Conservation (phyloP, 2,113 vertebrate species). For the Sciurus niger region DNA sequence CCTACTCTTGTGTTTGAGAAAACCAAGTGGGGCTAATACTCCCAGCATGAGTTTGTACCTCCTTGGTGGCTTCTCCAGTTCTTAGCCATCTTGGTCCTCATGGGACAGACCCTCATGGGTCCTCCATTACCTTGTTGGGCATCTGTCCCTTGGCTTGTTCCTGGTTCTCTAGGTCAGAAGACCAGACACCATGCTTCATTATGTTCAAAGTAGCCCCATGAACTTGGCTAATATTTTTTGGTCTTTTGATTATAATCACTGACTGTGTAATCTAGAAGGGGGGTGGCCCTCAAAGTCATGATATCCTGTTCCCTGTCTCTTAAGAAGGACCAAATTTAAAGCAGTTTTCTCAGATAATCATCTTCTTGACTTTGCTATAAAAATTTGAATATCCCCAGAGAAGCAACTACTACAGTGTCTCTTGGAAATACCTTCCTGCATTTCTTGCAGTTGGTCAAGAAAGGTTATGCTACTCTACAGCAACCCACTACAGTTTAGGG, state of each 20-base stretch:
- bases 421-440: neutral
- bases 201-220: neutral
- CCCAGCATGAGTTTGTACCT: neutral
- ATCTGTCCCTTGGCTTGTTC: neutral
- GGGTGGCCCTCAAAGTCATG: neutral
- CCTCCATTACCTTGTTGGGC: neutral
- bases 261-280: neutral
- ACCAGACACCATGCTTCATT: neutral
- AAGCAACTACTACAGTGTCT: neutral
- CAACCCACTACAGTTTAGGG: neutral
- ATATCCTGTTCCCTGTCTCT: neutral
- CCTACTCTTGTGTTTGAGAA: neutral
- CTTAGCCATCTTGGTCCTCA: neutral
- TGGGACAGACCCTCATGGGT: neutral
- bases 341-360: neutral
- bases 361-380: neutral
- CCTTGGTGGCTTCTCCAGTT: neutral
- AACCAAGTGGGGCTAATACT: neutral
- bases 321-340: neutral
- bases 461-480: neutral
- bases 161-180: neutral
- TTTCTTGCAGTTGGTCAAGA: neutral
- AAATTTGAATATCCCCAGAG: neutral
- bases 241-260: neutral
- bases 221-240: neutral